These are phyloP conservation scores for Sitta carolinensis DNA, from an alignment of 2,797 vertebrate species.

Conservation along the genomic window DNA sequence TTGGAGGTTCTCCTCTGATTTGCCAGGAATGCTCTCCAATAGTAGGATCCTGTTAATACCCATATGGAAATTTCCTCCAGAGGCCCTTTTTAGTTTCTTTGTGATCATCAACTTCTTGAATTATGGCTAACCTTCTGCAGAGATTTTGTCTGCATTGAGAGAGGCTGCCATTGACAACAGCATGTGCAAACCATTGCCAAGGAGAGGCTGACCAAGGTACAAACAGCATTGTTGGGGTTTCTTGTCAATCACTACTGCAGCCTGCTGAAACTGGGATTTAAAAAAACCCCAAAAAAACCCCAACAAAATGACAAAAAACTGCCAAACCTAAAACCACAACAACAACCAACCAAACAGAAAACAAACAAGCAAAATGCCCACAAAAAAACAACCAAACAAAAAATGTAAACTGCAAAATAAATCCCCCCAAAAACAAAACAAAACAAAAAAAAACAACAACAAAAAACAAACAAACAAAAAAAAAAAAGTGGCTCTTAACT, in stretches of 20 bases:
- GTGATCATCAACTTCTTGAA: not conserved
- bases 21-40: not conserved
- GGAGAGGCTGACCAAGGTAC: not conserved
- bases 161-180: not conserved
- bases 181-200: not conserved
- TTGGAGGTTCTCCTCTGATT: not conserved
- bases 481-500: not conserved
- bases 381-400: not conserved
- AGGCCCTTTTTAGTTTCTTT: not conserved
- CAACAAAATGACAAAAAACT: fast-evolving
- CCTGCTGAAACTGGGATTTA: not conserved
- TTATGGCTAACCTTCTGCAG: not conserved
- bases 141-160: not conserved
- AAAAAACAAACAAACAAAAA: not conserved
- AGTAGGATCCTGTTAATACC: not conserved
- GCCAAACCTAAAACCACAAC: not conserved
- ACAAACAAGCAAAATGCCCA: fast-evolving
- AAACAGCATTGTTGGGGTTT: not conserved
- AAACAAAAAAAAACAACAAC: too few relatives aligned
- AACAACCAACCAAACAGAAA: not conserved
- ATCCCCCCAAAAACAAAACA: fast-evolving
- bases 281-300: not conserved
- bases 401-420: not conserved
- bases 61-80: not conserved
- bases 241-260: not conserved